phyloP scores from a whole-genome alignment of 2,797 vertebrate species.

The Eospalax fontanierii region DNA sequence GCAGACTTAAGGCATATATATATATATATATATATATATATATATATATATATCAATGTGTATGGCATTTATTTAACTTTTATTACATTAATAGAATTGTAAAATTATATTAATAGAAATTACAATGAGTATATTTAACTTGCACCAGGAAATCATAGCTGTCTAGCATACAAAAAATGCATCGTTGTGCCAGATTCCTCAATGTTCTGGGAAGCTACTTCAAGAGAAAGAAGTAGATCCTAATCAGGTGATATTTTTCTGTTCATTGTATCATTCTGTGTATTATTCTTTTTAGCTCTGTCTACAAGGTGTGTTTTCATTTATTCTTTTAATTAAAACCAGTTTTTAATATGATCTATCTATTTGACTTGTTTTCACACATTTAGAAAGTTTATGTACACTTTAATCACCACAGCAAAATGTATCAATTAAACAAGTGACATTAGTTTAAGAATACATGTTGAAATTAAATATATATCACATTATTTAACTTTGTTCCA shows the following conservation, averaged over 20 bases:
- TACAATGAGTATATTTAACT: constrained; percentile 28
- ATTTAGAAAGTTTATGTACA: neutral
- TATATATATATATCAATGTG: neutral
- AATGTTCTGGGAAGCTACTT: neutral
- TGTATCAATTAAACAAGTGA: neutral
- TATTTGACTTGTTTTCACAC: neutral
- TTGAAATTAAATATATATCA: neutral
- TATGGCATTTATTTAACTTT: neutral
- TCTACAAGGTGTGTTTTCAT: constrained; percentile 48
- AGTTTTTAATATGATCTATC: neutral
- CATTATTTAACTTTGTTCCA: neutral
- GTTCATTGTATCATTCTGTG: constrained; percentile 49
- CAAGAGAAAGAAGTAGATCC: neutral
- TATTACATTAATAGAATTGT: no score
- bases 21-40: no score
- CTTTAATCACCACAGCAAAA: neutral
- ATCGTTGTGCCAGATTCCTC: neutral
- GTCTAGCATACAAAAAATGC: neutral
- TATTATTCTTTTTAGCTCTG: constrained; percentile 60
- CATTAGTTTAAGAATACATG: neutral
- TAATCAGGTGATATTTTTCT: constrained; percentile 66
- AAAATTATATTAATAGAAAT: constrained; percentile 24
- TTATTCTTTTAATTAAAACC: constrained; percentile 65
- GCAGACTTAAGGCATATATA: neutral
- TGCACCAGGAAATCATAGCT: neutral